Base-by-base conservation (phyloP, 2,888 invertebrate species). In the Eupithecia exiguata region DNA sequence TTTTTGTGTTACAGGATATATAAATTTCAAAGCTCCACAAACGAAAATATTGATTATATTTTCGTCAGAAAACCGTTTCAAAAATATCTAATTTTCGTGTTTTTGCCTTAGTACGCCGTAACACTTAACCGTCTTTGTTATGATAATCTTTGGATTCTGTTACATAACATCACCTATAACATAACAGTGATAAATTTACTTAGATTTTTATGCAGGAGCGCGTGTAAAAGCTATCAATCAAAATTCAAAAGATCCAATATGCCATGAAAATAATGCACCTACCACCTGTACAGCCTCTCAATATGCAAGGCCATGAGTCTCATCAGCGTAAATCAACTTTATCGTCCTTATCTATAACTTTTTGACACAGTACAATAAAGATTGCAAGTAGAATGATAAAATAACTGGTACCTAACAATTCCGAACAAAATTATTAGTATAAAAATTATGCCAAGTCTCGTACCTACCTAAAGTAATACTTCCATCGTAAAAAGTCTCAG, bases 281-380 rank as follows among this genome's bases (percentile, higher is more conserved):
- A 66, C 71, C 69, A 61, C 21, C 40, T 72, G 43, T 63, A 70
- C 71, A 70, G 72, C 73, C 73, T 70, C 62, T 90, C 86, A 89
- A 84, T 86, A 90, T 90, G 88, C 90, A 82, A 80, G 81, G 68
- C 84, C 87, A 87, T 81, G 85, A 77, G 78, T 84, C 87, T 87
- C 88, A 89, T 90, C 88, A 87, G 86, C 82, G 85, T 87, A 87
- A 88, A 89, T 89, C 84, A 84, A 79, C 81, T 84, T 85, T 85
- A 88, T 87, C 87, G 87, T 38, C 69, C 69, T 73, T 76, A 73
- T 71, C 71, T 69, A 75, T 84, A 85, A 83, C 81, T 86, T 86
- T 86, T 86, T 86, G 83, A 62, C 73, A 71, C 75, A 66, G 65
- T 18, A 76, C 49, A 38, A 12, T n/a, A 53, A 35, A 62, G 3